Evolutionary conservation across 2,113 vertebrate species (phyloP).

Genomic region (rat (Rattus norvegicus)): DNA sequence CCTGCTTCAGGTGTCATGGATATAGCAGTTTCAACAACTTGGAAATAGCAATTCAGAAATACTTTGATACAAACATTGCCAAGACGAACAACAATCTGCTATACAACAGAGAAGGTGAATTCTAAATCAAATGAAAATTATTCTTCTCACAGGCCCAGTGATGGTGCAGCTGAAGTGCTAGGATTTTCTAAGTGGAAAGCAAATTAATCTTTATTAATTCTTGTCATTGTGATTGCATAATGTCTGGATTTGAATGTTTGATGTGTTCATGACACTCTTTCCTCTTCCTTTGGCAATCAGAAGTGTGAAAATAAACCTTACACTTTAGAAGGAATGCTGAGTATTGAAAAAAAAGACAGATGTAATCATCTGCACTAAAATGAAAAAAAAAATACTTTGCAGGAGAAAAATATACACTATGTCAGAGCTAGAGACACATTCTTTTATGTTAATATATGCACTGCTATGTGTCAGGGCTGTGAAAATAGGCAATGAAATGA

Average conservation of each 20-base stretch:
- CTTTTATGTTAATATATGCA: conserved; percentile 87
- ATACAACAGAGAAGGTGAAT: not conserved
- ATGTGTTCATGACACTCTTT: conserved; percentile 76
- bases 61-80: conserved; percentile 53
- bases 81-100: not conserved
- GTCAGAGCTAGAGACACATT: conserved; percentile 83
- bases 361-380: conserved; percentile 79
- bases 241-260: conserved; percentile 84
- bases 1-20: not conserved
- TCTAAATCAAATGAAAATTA: conserved; percentile 79
- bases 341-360: conserved; percentile 65
- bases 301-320: conserved; percentile 90
- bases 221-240: conserved; percentile 85
- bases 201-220: conserved; percentile 89
- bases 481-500: conserved; percentile 84
- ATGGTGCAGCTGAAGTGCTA: conserved; percentile 69
- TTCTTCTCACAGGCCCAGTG: conserved; percentile 60
- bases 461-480: conserved; percentile 85
- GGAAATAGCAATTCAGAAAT: conserved; percentile 41
- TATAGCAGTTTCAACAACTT: not conserved
- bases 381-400: conserved; percentile 67
- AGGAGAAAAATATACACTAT: conserved; percentile 84
- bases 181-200: conserved; percentile 80
- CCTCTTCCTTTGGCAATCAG: conserved; percentile 86
- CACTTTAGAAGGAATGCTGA: conserved; percentile 82